These are phyloP conservation scores for Schmidtea mediterranea DNA, from an alignment of 1,140 invertebrate genomes.

Conservation along the genomic window DNA sequence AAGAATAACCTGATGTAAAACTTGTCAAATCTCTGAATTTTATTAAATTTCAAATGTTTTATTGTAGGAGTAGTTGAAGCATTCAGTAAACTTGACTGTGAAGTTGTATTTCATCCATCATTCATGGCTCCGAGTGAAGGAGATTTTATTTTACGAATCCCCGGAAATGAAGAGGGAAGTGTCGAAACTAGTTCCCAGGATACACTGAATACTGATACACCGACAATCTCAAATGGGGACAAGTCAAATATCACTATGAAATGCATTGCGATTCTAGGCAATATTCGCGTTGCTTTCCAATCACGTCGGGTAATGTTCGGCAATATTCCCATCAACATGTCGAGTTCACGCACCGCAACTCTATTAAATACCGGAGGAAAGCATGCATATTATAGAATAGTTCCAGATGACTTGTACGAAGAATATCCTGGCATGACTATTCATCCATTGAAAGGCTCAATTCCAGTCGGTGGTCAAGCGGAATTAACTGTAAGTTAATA, in stretches of 20 bases:
- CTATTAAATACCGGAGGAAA: slow-evolving; percentile 21
- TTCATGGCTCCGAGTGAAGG: slow-evolving; percentile 23
- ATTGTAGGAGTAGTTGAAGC: slow-evolving; percentile 17
- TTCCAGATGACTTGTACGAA: slow-evolving; percentile 8
- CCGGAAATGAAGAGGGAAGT: too few relatives aligned
- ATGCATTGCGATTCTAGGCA: slow-evolving; percentile 22
- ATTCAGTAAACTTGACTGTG: slow-evolving; percentile 23
- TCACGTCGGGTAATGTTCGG: slow-evolving; percentile 22
- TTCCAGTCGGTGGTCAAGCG: slow-evolving; percentile 20
- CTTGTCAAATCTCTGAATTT: too few relatives aligned
- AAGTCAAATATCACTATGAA: slow-evolving; percentile 15
- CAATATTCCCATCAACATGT: slow-evolving; percentile 21
- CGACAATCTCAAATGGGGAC: slow-evolving; percentile 8
- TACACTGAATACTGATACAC: not conserved
- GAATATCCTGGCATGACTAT: slow-evolving; percentile 21
- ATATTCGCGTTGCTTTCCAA: slow-evolving; percentile 20
- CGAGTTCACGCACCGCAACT: slow-evolving; percentile 16
- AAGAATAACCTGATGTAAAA: too few relatives aligned
- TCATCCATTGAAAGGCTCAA: slow-evolving; percentile 19
- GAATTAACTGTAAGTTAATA: slow-evolving; percentile 12
- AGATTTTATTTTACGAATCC: slow-evolving; percentile 19
- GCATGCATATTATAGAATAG: slow-evolving; percentile 26
- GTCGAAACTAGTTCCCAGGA: not conserved
- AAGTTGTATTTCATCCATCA: slow-evolving; percentile 26
- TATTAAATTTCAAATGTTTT: too few relatives aligned